Evolutionary conservation across 37 sponge, comb jelly and placozoan genomes (phyloP).

Genomic region (Axinella damicornis): DNA sequence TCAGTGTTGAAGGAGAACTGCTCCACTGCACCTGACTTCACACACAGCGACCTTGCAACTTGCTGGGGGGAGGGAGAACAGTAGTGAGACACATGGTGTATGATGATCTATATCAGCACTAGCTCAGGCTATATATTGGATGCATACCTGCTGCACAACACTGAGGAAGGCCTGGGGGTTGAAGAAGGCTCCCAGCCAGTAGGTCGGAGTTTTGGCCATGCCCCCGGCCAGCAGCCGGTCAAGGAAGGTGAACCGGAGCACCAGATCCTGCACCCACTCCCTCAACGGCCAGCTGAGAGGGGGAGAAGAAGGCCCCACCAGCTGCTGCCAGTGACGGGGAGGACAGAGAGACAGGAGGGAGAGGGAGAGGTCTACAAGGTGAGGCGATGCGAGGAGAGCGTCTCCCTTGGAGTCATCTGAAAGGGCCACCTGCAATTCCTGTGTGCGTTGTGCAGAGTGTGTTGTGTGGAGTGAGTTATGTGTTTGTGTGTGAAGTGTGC

Average conservation of each 20-base stretch:
- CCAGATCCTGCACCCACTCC: slow-evolving; percentile 72
- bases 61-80: background rate
- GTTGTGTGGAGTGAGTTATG: no score
- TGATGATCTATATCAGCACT: background rate
- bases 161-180: slow-evolving; percentile 70
- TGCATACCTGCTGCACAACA: slow-evolving; percentile 72
- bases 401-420: slow-evolving; percentile 33
- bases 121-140: background rate
- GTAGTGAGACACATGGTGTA: no score
- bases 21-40: slow-evolving; percentile 49
- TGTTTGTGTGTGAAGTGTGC: no score
- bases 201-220: slow-evolving; percentile 71
- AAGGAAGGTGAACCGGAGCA: slow-evolving; percentile 48
- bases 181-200: slow-evolving; percentile 81
- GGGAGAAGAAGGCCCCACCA: slow-evolving; percentile 63
- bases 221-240: slow-evolving; percentile 66
- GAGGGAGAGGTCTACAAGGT: slow-evolving; percentile 47
- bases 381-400: slow-evolving; percentile 14
- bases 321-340: slow-evolving; percentile 55
- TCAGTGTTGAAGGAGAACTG: slow-evolving; percentile 58
- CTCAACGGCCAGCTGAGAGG: slow-evolving; percentile 42
- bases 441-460: no score
- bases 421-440: slow-evolving; percentile 47
- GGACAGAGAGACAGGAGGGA: slow-evolving; percentile 35
- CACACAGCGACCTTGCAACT: background rate